Evolutionary conservation across 2,113 vertebrate genomes (phyloP).

Genomic region (Fulmarus glacialis): DNA sequence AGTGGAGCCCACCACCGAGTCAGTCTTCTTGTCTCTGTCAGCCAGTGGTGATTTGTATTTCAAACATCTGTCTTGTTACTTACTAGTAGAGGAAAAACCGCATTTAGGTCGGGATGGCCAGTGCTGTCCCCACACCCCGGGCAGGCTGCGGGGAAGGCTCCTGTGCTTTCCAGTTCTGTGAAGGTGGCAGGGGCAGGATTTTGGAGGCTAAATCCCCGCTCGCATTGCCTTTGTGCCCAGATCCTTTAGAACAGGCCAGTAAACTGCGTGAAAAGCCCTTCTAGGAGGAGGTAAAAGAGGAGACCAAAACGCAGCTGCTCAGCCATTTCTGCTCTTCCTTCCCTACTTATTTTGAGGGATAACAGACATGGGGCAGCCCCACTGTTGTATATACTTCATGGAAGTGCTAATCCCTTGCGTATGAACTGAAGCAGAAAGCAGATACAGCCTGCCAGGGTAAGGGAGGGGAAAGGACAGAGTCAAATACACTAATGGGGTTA

Average conservation of each 20-base stretch:
- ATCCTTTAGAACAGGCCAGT: neutral
- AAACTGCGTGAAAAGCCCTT: neutral
- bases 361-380: rapidly evolving
- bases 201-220: neutral
- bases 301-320: neutral
- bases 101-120: rapidly evolving
- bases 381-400: rapidly evolving
- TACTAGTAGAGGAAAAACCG: neutral
- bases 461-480: neutral
- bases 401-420: neutral
- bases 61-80: neutral
- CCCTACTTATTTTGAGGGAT: neutral
- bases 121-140: neutral
- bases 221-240: neutral
- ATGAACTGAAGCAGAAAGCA: neutral
- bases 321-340: neutral
- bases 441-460: neutral
- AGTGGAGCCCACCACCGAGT: rapidly evolving
- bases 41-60: neutral
- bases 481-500: rapidly evolving
- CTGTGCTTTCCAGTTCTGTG: rapidly evolving
- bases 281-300: neutral
- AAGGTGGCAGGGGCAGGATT: neutral
- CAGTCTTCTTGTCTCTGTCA: neutral
- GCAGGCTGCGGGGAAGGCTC: neutral